A percentile compares a stretch with the other conserved stretches of the same genome.
Evolutionary conservation across 2,797 vertebrate species (phyloP).

Genomic region (Falco novaeseelandiae): DNA sequence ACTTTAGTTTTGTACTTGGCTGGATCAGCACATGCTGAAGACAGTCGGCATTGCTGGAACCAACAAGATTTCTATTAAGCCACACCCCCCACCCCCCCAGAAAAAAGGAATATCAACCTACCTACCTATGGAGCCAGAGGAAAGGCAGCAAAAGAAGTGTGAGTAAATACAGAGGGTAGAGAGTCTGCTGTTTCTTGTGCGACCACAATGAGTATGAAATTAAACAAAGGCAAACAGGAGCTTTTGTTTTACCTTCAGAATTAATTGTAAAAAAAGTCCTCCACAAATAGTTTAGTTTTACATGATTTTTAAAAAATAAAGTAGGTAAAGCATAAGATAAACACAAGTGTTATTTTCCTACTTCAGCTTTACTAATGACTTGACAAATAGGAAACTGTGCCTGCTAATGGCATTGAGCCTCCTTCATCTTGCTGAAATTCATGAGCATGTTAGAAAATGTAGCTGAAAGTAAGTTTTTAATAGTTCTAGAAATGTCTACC

Average conservation of each 20-base stretch:
- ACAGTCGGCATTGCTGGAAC: too few species aligned
- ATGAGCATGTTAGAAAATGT: neutral
- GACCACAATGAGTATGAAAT: neutral
- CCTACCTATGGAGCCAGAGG: neutral
- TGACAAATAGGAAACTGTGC: neutral
- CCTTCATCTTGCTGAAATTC: neutral
- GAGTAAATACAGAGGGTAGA: neutral
- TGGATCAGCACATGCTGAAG: neutral
- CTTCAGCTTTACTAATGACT: too few species aligned
- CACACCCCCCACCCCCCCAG: rapidly evolving
- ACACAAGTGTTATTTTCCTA: rapidly evolving
- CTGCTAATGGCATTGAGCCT: neutral
- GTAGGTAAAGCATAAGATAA: neutral
- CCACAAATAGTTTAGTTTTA: neutral
- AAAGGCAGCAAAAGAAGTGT: neutral
- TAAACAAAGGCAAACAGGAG: neutral
- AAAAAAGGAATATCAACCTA: neutral
- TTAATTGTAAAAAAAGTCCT: neutral
- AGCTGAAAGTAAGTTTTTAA: too few species aligned
- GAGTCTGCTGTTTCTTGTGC: neutral
- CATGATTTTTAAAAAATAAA: neutral
- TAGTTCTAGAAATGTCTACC: neutral
- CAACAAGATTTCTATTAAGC: neutral
- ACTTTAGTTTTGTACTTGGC: neutral
- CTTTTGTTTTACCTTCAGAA: neutral